phyloP scores from a whole-genome alignment of 2,888 invertebrate genomes.

The Pharmacophagus antenor region DNA sequence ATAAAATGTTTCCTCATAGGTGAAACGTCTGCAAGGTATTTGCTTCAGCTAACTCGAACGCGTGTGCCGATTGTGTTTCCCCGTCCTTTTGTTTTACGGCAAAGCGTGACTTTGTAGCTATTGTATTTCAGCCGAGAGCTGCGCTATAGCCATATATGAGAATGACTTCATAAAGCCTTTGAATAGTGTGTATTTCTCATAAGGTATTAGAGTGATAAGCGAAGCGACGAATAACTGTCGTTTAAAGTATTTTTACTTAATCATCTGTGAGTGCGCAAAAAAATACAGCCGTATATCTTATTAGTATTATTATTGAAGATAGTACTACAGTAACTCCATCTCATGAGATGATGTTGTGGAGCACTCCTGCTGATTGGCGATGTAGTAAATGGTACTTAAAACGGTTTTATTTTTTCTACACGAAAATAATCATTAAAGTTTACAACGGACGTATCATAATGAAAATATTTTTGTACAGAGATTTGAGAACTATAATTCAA shows the following conservation, averaged over 20 bases:
- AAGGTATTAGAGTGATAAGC: background rate
- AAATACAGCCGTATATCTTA: no score
- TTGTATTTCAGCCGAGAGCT: slow-evolving; percentile 11
- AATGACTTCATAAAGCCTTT: background rate
- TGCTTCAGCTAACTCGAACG: slow-evolving; percentile 3
- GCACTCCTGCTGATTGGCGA: no score
- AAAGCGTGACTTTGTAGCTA: slow-evolving; percentile 45
- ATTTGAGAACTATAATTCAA: no score
- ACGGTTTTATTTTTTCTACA: no score
- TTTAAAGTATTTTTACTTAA: background rate
- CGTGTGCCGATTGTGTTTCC: slow-evolving; percentile 37
- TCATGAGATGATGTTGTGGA: no score
- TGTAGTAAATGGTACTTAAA: no score
- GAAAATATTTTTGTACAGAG: no score
- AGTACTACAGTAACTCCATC: no score
- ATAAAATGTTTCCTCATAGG: background rate
- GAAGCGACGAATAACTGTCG: background rate
- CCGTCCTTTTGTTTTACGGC: slow-evolving; percentile 39
- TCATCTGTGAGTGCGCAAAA: no score
- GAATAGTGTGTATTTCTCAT: background rate
- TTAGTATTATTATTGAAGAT: no score
- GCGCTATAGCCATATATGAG: background rate
- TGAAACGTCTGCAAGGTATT: background rate
- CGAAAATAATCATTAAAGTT: no score
- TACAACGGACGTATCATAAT: no score